Base-by-base conservation (phyloP, 2,797 vertebrate genomes). In the Esox masquinongy region DNA sequence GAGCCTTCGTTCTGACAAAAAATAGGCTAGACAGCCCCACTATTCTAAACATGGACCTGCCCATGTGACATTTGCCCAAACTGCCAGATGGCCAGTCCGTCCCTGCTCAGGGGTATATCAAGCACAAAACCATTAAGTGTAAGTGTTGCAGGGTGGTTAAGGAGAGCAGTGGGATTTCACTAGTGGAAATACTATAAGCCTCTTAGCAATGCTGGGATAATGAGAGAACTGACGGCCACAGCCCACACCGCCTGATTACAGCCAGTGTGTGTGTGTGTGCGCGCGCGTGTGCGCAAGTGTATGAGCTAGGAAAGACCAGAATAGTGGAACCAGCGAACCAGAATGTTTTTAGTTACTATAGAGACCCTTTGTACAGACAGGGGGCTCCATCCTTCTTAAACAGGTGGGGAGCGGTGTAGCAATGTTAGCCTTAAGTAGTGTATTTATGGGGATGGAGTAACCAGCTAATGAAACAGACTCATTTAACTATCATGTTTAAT, bases 131-230 rank as follows among this genome's bases (percentile, higher is more conserved):
- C 31, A 34, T 66, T 66, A 34, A 16, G 56, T 2, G 16, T 34
- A 26, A 68, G 34, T 69, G 87, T 76, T 83, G 82, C 63, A 74
- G 75, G 84, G 80, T 36, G 79, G 82, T 83, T 87, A 76, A 80
- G 59, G 70, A 81, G 80, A 86, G 80, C 82, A 88, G 82, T 31
- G 80, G 81, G 56, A 61, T 61, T 17, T 61, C 56, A 61, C 56
- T 61, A 73, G 85, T 69, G 82, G 67, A 16, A 4, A 24, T 67
- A 31, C 66, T 82, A 34, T 89, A 90, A 91, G 87, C 90, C 84
- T 86, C 87, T 90, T 88, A 90, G 82, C 85, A 79, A 84, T 89
- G 85, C 82, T 78, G 77, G 56, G 83, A 86, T 61, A 87, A 87
- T 85, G 82, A 86, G 76, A 80, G 84, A 89, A 85, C 70, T 50